Evolutionary conservation across 1,140 invertebrate genomes (phyloP), one percentile per base, ranked within the genome.

Genomic region (Dendrolimus punctatus): DNA sequence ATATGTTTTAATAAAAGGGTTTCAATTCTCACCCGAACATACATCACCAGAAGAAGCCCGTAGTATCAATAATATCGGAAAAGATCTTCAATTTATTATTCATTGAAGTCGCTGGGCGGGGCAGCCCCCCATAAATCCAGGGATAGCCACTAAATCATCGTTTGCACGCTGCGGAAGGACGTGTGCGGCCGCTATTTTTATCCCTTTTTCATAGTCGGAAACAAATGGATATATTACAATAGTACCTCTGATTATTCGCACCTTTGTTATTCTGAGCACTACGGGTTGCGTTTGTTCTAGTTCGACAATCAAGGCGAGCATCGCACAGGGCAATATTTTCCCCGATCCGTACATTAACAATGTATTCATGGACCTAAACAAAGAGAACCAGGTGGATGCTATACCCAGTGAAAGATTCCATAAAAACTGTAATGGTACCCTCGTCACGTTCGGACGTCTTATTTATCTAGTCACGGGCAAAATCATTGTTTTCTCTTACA

Each of bases 1-100:
- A 84, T 85, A 85, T 84, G 82, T 74, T 84, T 85, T 85, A 83
- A 85, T 85, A 85, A 84, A 85, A 85, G 74, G 77, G 76, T 79
- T 80, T 73, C 79, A 79, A 80, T 73, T 76, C 70, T 64, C 68
- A 58, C 68, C 68, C 66, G 71, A 71, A 66, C 74, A 71, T 81
- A 76, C 60, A 74, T 80, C 76, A 78, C 70, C 51, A 43, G 61
- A 56, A 69, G 65, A 67, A 68, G 68, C 69, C 69, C 71, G 56
- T 67, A 72, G 71, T 76, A 76, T 78, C 71, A 76, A 73, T 76
- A 74, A 74, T 78, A 78, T 68, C 66, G 61, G 66, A 68, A 69
- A 72, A 73, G 69, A 80, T 70, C 71, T 73, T 71, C 71, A 69
- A 76, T 77, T 77, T 79, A 79, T 80, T 73, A 73, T 74, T 73